Evolutionary conservation across 2,113 vertebrate species (phyloP), one percentile per base, ranked within the genome.

Genomic region (Misgurnus anguillicaudatus): DNA sequence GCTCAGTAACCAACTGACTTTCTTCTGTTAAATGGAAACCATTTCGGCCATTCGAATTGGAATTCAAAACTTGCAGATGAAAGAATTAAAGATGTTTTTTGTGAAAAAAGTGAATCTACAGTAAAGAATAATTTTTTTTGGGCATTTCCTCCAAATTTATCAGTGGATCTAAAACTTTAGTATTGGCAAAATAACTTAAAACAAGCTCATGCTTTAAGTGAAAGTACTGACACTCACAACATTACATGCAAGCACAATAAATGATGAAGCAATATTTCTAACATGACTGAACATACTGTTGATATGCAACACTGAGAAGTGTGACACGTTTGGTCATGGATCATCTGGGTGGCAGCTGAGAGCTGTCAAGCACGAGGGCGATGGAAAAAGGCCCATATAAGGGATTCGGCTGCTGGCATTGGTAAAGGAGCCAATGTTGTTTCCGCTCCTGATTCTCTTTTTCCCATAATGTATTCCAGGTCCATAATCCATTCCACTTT

Each of bases 381-480:
- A 11, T 74, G 47, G 75, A 70, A 76, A 77, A 82, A 71, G 10
- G 17, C 41, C 16, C 24, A 70, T 79, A 17, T 57, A 47, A 71
- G 66, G 62, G 66, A 72, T 73, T 58, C 14, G 2, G 45, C 36
- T 57, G 53, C 68, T 47, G 58, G 47, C 21, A 70, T 21, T 55
- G 39, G 74, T 60, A 69, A 71, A 71, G 39, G 45, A 82, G 72
- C 77, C 66, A 66, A 41, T 48, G 36, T 45, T 62, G 57, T 82
- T 85, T 80, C 77, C 74, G 57, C 55, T 58, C 67, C 75, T 77
- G 77, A 80, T 21, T 16, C 65, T 38, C 38, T 82, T 82, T 85
- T 83, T 85, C 78, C 81, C 81, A 83, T 78, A 17, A 24, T 4
- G 70, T 48, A 47, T 62, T 85, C 78, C 81, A 83, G 65, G 70